These are phyloP conservation scores for Globodera rostochiensis DNA, from an alignment of 1,140 invertebrate genomes.

Conservation along the genomic window DNA sequence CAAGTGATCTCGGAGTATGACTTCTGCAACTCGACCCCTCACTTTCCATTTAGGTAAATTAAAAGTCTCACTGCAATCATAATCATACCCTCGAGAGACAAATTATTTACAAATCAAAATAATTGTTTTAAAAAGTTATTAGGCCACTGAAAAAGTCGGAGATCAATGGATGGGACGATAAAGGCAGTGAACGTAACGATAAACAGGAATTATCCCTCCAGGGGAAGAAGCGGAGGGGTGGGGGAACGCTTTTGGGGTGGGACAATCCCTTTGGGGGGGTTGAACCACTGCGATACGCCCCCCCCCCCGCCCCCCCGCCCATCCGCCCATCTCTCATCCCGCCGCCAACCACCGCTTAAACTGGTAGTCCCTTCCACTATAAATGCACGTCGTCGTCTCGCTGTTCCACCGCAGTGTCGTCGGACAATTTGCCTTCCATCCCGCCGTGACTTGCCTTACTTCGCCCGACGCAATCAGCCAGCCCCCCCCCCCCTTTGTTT, in stretches of 20 bases:
- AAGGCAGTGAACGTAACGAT: background rate
- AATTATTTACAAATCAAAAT: too few species aligned
- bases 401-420: conserved; percentile 11
- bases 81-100: too few species aligned
- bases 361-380: conserved; percentile 6
- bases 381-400: conserved; percentile 9
- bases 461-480: background rate
- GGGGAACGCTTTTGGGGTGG: too few species aligned
- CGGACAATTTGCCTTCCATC: background rate
- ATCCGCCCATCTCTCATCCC: background rate
- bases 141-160: background rate
- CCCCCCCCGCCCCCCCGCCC: background rate
- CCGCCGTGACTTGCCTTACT: background rate
- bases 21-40: too few species aligned
- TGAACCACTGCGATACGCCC: background rate
- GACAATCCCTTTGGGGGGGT: background rate
- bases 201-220: background rate
- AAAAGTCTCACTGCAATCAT: too few species aligned
- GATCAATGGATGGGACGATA: background rate
- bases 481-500: background rate
- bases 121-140: background rate
- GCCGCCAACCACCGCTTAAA: conserved; percentile 1
- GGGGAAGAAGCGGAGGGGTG: background rate
- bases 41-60: too few species aligned
- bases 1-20: too few species aligned